Conservation (phyloP, 2,113 vertebrate species). For the Pseudorhombus dupliciocellatus region DNA sequence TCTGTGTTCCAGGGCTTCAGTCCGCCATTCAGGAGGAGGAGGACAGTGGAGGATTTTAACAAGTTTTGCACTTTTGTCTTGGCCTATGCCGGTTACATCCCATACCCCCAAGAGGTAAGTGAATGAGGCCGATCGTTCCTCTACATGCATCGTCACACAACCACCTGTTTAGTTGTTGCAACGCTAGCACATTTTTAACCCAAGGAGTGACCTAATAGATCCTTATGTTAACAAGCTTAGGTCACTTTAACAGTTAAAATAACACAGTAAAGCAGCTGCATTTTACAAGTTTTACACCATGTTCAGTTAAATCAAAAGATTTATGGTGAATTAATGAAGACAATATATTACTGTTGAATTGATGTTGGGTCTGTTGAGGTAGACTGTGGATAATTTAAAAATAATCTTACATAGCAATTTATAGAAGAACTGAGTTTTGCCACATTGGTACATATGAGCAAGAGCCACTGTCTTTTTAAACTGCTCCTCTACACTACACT, state of each 20-base stretch:
- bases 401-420: not conserved
- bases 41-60: slow-evolving; percentile 98
- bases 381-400: not conserved
- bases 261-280: not conserved
- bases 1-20: slow-evolving; percentile 84
- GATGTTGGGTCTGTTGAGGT: not conserved
- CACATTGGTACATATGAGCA: not conserved
- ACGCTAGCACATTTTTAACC: not conserved
- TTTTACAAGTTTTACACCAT: not conserved
- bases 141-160: not conserved
- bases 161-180: not conserved
- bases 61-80: slow-evolving; percentile 98
- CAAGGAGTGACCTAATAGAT: not conserved
- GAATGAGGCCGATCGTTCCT: not conserved
- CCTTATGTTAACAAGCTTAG: too few relatives aligned
- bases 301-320: not conserved
- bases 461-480: too few relatives aligned
- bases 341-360: not conserved
- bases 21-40: slow-evolving; percentile 85
- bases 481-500: not conserved
- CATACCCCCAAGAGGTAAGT: slow-evolving; percentile 94
- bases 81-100: slow-evolving; percentile 98
- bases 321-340: not conserved
- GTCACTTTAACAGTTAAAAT: too few relatives aligned
- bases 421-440: not conserved